Evolutionary conservation across 1,140 invertebrate species (phyloP).

Genomic region (Cydia pomonella): DNA sequence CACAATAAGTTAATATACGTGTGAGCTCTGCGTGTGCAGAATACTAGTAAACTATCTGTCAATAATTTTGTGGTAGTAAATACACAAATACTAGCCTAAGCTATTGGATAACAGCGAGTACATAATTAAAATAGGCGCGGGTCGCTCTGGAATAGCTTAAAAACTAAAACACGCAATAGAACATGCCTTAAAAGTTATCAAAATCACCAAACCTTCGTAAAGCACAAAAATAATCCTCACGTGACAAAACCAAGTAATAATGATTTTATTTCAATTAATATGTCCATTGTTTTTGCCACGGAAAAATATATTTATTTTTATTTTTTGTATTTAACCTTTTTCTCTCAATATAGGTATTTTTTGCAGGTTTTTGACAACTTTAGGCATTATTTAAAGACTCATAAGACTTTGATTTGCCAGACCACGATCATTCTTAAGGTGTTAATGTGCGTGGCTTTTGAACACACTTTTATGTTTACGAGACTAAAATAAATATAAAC

Average conservation of each 20-base stretch:
- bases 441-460: background rate
- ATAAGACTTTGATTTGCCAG: background rate
- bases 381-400: too few relatives aligned
- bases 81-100: background rate
- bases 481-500: background rate
- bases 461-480: background rate
- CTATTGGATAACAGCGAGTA: background rate
- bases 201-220: background rate
- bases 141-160: conserved; percentile 5
- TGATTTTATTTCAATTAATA: background rate
- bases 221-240: background rate
- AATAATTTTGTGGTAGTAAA: background rate
- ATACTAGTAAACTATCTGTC: too few relatives aligned
- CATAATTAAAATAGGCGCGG: background rate
- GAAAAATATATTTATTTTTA: background rate
- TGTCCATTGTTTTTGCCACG: conserved; percentile 8
- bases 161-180: background rate
- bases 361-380: too few relatives aligned
- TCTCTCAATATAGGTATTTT: too few relatives aligned
- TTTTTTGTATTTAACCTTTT: too few relatives aligned
- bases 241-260: background rate
- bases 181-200: background rate
- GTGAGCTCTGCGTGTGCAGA: too few relatives aligned
- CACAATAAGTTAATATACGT: too few relatives aligned
- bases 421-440: background rate